Base-by-base conservation (phyloP, 2,113 vertebrate genomes). In the Callipepla californica region DNA sequence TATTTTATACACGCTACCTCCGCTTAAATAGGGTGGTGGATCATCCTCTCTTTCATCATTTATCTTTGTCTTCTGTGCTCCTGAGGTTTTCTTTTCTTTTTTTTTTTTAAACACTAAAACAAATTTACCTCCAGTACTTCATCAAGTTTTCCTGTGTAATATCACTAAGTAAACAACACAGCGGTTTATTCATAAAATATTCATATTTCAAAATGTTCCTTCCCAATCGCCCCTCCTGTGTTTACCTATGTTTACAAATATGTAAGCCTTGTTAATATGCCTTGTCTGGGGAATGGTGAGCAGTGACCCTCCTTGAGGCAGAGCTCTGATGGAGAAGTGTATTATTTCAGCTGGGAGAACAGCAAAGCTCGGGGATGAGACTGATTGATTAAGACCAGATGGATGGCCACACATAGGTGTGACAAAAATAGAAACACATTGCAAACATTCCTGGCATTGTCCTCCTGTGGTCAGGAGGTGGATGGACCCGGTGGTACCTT, bases 341-440 rank as follows among this genome's bases (percentile, higher is more conserved):
- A 98, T 99, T 99, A 97, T 99, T 98, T 98, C 98, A 99, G 99
- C 99, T 98, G 98, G 97, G 97, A 97, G 98, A 97, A 96, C 97
- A 97, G 95, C 96, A 98, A 96, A 96, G 98, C 97, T 97, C 97
- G 40, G 83, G 98, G 98, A 98, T 98, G 97, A 97, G 97, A 96
- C 98, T 98, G 98, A 98, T 98, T 98, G 98, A 99, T 98, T 98
- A 98, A 98, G 98, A 98, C 98, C 98, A 99, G 98, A 99, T 98
- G 99, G 98, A 98, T 96, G 97, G 98, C 98, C 98, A 98, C 98
- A 98, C 97, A 97, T 98, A 98, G 98, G 98, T 98, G 97, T 51
- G 97, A 98, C 98, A 90, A 98, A 98, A 99, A 99, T 98, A 98
- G 98, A 98, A 98, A 97, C 97, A 90, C 97, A 98, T 98, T 97